Evolutionary conservation across 2,113 vertebrate genomes (phyloP).

Genomic region (Galemys pyrenaicus): DNA sequence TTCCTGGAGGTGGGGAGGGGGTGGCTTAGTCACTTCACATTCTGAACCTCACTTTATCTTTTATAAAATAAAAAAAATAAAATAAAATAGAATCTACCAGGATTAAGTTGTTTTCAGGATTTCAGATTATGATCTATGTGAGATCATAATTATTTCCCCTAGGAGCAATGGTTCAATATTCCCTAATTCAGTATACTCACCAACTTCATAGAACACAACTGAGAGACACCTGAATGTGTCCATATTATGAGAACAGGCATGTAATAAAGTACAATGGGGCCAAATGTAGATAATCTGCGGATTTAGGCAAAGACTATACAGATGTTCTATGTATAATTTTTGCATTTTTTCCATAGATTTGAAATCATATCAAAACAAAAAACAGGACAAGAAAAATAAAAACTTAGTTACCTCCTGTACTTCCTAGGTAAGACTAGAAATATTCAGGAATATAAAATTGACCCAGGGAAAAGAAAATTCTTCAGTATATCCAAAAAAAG

Average conservation of each 20-base stretch:
- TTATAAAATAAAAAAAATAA: constrained; percentile 3
- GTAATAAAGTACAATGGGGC: not conserved
- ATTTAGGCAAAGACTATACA: not conserved
- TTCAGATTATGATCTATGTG: constrained; percentile 35
- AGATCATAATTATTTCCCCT: not conserved
- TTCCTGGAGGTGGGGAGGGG: not conserved
- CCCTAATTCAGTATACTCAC: not conserved
- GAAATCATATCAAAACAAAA: constrained; percentile 35
- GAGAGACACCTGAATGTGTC: not conserved
- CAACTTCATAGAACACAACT: not conserved
- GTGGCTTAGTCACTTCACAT: not conserved
- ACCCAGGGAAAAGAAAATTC: constrained; percentile 38
- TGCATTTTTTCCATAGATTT: constrained; percentile 5
- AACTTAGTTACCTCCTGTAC: not conserved
- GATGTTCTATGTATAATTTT: constrained; percentile 52
- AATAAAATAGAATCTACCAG: not conserved
- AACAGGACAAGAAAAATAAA: not conserved
- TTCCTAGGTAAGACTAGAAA: not conserved
- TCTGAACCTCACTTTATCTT: constrained; percentile 10
- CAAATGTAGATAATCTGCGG: constrained; percentile 42
- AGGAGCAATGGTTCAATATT: constrained; percentile 34
- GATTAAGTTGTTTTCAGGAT: constrained; percentile 4
- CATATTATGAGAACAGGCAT: not conserved
- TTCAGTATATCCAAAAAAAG: not conserved
- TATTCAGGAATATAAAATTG: constrained; percentile 33